Evolutionary conservation across 1,140 invertebrate species (phyloP).

Genomic region (Probaryconus sp.): DNA sequence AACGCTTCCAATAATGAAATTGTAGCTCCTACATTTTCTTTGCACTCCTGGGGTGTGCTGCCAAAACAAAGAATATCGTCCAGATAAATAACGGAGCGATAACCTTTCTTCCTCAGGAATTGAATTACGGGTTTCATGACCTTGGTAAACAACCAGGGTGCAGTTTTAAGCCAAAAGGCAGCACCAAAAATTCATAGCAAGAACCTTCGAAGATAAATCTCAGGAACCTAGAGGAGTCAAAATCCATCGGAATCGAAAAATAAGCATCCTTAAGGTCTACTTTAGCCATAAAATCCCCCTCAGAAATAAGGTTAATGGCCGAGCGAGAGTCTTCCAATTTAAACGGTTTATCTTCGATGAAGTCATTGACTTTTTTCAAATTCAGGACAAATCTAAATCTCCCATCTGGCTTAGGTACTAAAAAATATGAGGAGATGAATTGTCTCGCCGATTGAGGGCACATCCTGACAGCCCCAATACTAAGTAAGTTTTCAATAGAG

Average conservation of each 20-base stretch:
- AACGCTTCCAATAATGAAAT: background rate
- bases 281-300: background rate
- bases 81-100: background rate
- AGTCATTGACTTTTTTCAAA: background rate
- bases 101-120: background rate
- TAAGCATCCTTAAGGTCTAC: background rate
- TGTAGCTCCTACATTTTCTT: background rate
- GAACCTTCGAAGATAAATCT: constrained; percentile 3
- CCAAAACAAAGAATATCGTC: constrained; percentile 15
- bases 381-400: constrained; percentile 8
- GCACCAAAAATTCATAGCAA: background rate
- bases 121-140: constrained; percentile 4
- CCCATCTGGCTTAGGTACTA: background rate
- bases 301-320: background rate
- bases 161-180: constrained; percentile 10
- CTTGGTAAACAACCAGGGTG: constrained; percentile 6
- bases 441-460: background rate
- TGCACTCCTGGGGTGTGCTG: background rate
- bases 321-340: constrained; percentile 1
- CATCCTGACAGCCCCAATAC: too few relatives aligned
- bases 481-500: too few relatives aligned
- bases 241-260: background rate
- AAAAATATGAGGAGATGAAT: constrained; percentile 4
- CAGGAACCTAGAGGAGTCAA: background rate
- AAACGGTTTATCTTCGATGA: background rate